phyloP scores from a whole-genome alignment of 2,797 vertebrate species.

The Amblyraja radiata region DNA sequence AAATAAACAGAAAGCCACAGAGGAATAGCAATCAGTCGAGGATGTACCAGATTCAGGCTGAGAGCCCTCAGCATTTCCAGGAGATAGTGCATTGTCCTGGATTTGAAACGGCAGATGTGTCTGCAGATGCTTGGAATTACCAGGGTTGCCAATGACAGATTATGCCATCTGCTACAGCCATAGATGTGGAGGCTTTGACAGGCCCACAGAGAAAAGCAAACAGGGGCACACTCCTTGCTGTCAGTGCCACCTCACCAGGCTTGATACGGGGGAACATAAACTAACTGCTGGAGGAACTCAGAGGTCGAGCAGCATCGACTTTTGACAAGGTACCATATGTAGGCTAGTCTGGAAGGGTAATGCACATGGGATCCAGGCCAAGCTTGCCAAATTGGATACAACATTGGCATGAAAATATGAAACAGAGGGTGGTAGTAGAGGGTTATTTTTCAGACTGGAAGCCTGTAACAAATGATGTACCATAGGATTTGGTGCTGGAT shows the following conservation, averaged over 20 bases:
- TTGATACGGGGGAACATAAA: neutral
- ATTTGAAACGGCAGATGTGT: neutral
- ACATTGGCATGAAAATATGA: no score
- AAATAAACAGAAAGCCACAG: neutral
- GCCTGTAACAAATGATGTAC: no score
- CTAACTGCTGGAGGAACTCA: no score
- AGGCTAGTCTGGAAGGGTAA: no score
- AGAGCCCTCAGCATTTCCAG: neutral
- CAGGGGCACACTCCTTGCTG: neutral
- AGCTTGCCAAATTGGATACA: no score
- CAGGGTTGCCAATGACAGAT: neutral
- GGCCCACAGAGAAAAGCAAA: neutral
- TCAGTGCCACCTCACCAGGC: neutral
- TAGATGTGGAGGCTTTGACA: neutral
- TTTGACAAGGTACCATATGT: no score
- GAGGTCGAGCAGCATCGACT: no score
- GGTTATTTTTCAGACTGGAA: no score
- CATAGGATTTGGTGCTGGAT: no score
- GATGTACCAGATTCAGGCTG: neutral
- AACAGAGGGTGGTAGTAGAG: no score
- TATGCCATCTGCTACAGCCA: neutral
- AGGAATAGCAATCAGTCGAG: neutral
- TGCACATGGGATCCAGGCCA: no score
- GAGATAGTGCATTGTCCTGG: neutral
- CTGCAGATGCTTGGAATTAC: neutral